These are phyloP conservation scores for Phasianus colchicus DNA, from an alignment of 2,113 vertebrate species.

Conservation along the genomic window DNA sequence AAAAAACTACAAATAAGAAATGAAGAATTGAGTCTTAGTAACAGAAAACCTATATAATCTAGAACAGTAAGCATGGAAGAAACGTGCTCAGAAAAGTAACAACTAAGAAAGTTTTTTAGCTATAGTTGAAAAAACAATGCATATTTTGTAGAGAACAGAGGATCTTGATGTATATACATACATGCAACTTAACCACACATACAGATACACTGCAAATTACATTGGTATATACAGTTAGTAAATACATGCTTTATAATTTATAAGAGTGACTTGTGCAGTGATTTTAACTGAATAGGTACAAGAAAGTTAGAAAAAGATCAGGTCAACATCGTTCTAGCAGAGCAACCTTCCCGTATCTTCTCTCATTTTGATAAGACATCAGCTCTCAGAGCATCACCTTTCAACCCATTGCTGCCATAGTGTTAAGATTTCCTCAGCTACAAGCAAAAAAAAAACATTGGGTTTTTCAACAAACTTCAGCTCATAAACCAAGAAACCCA, in stretches of 20 bases:
- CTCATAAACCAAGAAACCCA: slow-evolving; percentile 10
- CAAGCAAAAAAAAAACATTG: neutral
- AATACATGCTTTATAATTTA: neutral
- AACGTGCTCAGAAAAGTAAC: neutral
- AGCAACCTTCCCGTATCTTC: neutral
- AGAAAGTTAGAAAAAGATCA: neutral
- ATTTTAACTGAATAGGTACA: neutral
- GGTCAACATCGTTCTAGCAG: neutral
- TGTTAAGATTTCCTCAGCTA: neutral
- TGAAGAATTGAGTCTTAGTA: neutral
- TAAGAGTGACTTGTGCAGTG: neutral
- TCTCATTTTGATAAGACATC: neutral
- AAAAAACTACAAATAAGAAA: neutral
- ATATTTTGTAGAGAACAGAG: neutral
- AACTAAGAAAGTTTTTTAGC: neutral
- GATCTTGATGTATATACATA: neutral
- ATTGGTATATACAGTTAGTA: neutral
- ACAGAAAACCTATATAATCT: neutral
- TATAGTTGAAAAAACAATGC: neutral
- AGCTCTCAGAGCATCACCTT: slow-evolving; percentile 1
- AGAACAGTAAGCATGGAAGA: neutral
- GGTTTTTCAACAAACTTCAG: neutral
- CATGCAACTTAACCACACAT: neutral
- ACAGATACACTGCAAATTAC: neutral
- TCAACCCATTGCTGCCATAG: neutral